Percentiles rank a stretch among this genome's conserved stretches.
These are phyloP conservation scores for Griposia aprilina DNA, from an alignment of 2,888 invertebrate genomes.

Conservation along the genomic window DNA sequence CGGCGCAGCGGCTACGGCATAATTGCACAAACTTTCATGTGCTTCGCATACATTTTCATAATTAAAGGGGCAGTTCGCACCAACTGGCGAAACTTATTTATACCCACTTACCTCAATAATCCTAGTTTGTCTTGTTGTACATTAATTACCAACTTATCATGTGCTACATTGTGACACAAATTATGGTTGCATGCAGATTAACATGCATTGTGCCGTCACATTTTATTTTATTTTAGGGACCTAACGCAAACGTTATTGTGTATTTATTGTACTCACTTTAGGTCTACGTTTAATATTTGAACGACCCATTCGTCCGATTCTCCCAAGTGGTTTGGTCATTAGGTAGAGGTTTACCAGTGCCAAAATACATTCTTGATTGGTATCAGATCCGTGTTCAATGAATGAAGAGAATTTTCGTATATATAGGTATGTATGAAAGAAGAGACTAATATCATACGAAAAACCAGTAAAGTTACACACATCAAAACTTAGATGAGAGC, in stretches of 20 bases:
- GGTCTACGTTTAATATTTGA: background rate
- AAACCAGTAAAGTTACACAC: too few species aligned
- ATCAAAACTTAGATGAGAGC: background rate
- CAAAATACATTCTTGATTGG: background rate
- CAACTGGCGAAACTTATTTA: constrained; percentile 86
- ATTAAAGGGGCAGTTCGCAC: constrained; percentile 88
- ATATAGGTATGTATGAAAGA: background rate
- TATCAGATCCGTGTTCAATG: background rate
- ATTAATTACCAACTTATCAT: constrained; percentile 46
- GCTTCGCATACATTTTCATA: constrained; percentile 90
- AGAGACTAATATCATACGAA: background rate
- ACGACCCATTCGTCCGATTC: background rate
- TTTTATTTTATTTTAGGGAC: constrained; percentile 7
- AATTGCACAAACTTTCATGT: constrained; percentile 90
- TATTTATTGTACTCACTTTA: too few species aligned
- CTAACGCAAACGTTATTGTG: background rate
- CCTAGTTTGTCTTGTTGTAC: constrained; percentile 69
- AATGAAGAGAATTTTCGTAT: background rate
- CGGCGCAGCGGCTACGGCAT: constrained; percentile 80
- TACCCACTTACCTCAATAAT: constrained; percentile 80
- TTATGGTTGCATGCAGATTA: constrained; percentile 26
- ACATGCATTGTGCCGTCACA: constrained; percentile 15
- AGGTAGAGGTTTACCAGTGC: background rate
- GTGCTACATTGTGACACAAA: constrained; percentile 19
- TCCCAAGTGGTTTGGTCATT: background rate